phyloP scores from a whole-genome alignment of 2,113 vertebrate genomes.

The Zootoca vivipara region DNA sequence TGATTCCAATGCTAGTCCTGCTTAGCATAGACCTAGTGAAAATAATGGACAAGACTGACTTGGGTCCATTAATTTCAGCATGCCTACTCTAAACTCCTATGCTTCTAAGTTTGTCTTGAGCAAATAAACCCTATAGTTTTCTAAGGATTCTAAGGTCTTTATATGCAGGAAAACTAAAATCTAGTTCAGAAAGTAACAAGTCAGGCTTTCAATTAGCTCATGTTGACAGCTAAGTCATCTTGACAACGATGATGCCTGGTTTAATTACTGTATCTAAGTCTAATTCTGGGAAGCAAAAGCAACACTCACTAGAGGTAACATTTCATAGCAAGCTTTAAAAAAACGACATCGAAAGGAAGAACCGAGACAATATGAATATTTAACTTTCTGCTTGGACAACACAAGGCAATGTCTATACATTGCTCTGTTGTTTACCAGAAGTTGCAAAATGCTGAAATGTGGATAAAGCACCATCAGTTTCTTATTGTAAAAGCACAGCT shows the following conservation, averaged over 20 bases:
- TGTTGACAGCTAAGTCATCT: background rate
- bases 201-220: background rate
- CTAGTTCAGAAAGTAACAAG: background rate
- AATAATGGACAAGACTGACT: too few species aligned
- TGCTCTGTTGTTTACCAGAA: background rate
- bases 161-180: background rate
- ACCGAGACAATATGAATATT: background rate
- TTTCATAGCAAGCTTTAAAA: background rate
- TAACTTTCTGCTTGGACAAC: slow-evolving; percentile 13
- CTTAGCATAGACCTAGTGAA: too few species aligned
- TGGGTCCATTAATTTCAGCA: too few species aligned
- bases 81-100: too few species aligned
- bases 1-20: too few species aligned
- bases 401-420: background rate
- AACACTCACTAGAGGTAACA: background rate
- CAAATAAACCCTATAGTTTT: background rate
- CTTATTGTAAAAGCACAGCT: background rate
- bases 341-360: slow-evolving; percentile 4
- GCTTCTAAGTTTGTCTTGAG: background rate
- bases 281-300: background rate
- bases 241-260: background rate
- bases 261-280: background rate
- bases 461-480: background rate
- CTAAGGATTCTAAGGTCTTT: background rate
- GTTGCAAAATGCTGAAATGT: background rate